Conservation (phyloP, 2,888 invertebrate genomes). For the Emmelina monodactyla region DNA sequence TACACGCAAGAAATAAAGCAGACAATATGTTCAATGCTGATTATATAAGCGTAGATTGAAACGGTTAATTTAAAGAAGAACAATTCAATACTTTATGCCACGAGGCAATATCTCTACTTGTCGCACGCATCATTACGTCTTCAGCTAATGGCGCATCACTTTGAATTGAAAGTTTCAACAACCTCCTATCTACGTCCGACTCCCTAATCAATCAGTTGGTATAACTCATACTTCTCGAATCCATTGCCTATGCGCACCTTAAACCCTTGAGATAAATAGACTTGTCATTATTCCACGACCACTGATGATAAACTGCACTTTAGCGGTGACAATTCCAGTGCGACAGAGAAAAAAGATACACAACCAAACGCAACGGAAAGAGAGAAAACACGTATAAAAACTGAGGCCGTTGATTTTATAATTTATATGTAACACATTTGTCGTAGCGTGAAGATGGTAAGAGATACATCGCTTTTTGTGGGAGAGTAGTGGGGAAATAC, state of each 20-base stretch:
- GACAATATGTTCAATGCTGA: too few relatives aligned
- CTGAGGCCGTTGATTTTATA: slow-evolving; percentile 59
- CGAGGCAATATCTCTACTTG: too few relatives aligned
- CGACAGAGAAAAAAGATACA: slow-evolving; percentile 28
- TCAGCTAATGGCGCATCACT: too few relatives aligned
- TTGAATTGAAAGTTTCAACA: too few relatives aligned
- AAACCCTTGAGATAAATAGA: slow-evolving; percentile 44
- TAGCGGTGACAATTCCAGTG: slow-evolving; percentile 36
- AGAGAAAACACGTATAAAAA: slow-evolving; percentile 52
- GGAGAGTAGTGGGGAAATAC: slow-evolving; percentile 46
- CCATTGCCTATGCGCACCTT: slow-evolving; percentile 39
- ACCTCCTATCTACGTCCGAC: too few relatives aligned
- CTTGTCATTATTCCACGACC: slow-evolving; percentile 50
- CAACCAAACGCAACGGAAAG: slow-evolving; percentile 22
- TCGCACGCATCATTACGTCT: too few relatives aligned
- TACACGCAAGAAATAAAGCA: too few relatives aligned
- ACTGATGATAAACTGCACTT: slow-evolving; percentile 51
- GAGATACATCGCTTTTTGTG: slow-evolving; percentile 63
- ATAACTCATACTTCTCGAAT: slow-evolving; percentile 30
- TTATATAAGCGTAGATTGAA: too few relatives aligned
- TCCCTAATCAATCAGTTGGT: slow-evolving; percentile 9
- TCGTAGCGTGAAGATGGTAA: slow-evolving; percentile 63
- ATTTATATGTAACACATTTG: slow-evolving; percentile 67
- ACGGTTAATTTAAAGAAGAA: too few relatives aligned
- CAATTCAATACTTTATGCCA: too few relatives aligned